Evolutionary conservation across 2,797 vertebrate species (phyloP), one percentile per base, ranked within the genome.

Genomic region (Sardinella longiceps): DNA sequence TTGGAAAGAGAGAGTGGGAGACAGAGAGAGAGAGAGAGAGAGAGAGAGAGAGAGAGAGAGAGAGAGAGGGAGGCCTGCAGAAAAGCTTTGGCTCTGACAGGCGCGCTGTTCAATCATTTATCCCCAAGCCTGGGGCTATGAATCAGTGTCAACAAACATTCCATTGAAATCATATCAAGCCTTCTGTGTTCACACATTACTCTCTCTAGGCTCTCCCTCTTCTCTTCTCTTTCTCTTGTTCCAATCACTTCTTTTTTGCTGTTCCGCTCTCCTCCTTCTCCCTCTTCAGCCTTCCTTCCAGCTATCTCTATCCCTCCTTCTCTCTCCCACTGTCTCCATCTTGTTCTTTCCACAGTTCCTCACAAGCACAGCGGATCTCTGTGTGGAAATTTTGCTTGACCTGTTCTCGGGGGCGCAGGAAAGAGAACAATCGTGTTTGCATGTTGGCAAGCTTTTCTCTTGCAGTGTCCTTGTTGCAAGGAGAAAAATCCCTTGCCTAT

Each of bases 141-240:
- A 96, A 97, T 97, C 96, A 96, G 94, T 97, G 96, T 97, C 96
- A 97, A 97, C 97, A 98, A 97, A 97, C 95, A 93, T 97, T 98
- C 95, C 96, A 94, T 94, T 96, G 95, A 97, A 96, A 96, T 97
- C 97, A 96, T 96, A 97, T 97, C 96, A 97, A 95, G 92, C 94
- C 91, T 96, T 96, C 94, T 96, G 94, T 95, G 91, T 96, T 97
- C 95, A 95, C 93, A 93, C 93, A 88, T 93, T 95, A 95, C 94
- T 93, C 91, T 87, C 91, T 90, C 93, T 93, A 11, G 90, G 89
- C 91, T 90, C 90, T 91, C 91, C 91, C 88, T 86, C 91, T 91
- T 88, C 86, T 39, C 33, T 43, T 43, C 88, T 93, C 90, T 92
- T 91, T 63, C 82, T 48, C 84, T 63, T 88, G 90, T 87, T 88